Percentiles rank a stretch among this genome's conserved stretches.
Evolutionary conservation across 2,888 invertebrate species (phyloP).

Genomic region (Phortica okadai): DNA sequence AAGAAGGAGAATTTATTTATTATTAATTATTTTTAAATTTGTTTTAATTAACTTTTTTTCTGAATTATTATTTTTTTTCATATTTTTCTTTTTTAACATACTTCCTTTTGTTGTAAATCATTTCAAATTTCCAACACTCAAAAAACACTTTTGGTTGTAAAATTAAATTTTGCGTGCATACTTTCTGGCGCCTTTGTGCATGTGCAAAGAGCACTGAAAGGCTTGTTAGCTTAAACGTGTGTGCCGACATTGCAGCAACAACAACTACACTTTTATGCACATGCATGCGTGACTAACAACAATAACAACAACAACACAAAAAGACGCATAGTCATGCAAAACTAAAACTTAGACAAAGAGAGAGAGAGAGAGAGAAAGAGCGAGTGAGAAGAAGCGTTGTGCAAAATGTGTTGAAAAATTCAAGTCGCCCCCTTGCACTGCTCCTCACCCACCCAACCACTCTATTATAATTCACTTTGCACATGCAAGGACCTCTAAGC

Average conservation of each 20-base stretch:
- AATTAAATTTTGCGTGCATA: slow-evolving; percentile 43
- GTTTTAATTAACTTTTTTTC: slow-evolving; percentile 35
- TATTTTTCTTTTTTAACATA: slow-evolving; percentile 31
- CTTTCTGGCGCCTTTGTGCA: slow-evolving; percentile 50
- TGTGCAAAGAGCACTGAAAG: slow-evolving; percentile 27
- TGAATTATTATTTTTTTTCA: slow-evolving; percentile 44
- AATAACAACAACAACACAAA: slow-evolving; percentile 34
- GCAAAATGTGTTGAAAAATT: too few relatives aligned
- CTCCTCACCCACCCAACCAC: too few relatives aligned
- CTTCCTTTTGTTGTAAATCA: slow-evolving; percentile 41
- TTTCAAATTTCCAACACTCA: slow-evolving; percentile 44
- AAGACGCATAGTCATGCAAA: neutral
- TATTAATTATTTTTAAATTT: slow-evolving; percentile 11
- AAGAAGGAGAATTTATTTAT: neutral
- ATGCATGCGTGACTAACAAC: neutral
- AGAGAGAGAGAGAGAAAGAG: too few relatives aligned
- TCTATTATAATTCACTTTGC: neutral
- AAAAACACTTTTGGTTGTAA: neutral
- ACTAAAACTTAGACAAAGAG: too few relatives aligned
- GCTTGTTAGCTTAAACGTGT: neutral
- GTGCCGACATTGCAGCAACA: neutral
- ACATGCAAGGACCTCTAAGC: too few relatives aligned
- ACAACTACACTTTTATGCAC: neutral
- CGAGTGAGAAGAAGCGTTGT: too few relatives aligned
- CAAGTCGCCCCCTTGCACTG: too few relatives aligned